A percentile compares a stretch with the other conserved stretches of the same genome.
Evolutionary conservation across 2,113 vertebrate species (phyloP).

Genomic region (Bucco capensis): DNA sequence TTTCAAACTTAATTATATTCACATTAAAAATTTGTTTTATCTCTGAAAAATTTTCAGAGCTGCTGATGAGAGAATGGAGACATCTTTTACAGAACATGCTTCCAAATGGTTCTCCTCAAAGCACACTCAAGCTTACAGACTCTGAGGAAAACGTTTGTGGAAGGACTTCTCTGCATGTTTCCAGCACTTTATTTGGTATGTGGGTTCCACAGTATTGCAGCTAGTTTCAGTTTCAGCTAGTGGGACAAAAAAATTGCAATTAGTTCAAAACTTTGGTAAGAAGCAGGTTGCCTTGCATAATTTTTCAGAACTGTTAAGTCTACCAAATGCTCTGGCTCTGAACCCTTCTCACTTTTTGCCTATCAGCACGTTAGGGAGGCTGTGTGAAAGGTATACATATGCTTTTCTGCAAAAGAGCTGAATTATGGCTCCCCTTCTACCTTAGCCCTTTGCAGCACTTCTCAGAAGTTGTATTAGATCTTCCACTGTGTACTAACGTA

Average conservation of each 20-base stretch:
- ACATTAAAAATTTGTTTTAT: not conserved
- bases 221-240: not conserved
- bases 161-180: not conserved
- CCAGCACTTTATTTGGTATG: not conserved
- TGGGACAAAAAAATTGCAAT: not conserved
- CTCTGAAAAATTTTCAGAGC: not conserved
- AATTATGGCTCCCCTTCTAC: not conserved
- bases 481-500: not conserved
- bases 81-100: not conserved
- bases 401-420: not conserved
- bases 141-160: not conserved
- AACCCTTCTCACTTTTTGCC: not conserved
- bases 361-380: rapidly evolving
- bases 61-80: not conserved
- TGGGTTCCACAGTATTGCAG: not conserved
- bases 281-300: not conserved
- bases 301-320: not conserved
- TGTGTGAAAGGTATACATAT: not conserved
- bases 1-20: not conserved
- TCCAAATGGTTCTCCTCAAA: not conserved
- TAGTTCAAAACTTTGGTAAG: not conserved
- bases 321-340: not conserved
- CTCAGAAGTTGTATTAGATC: not conserved
- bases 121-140: not conserved
- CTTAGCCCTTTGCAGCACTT: not conserved